Conservation (phyloP, 2,797 vertebrate species). For the Clarias fuscus region DNA sequence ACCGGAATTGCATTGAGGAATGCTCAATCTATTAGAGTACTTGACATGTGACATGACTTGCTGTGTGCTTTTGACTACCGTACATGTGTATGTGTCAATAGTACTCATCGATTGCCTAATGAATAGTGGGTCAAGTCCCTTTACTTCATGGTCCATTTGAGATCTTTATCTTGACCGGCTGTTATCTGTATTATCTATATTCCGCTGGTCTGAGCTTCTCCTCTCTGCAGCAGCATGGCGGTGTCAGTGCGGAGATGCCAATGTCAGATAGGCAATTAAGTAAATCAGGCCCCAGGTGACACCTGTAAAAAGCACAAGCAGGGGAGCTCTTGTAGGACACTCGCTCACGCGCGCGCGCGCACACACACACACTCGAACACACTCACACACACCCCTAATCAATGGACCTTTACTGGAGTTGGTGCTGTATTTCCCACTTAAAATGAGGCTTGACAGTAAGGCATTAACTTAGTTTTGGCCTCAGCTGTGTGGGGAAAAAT, state of each 20-base stretch:
- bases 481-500: slow-evolving; percentile 60
- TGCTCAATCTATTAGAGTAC: background rate
- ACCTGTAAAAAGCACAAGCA: slow-evolving; percentile 76
- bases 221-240: slow-evolving; percentile 48
- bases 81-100: slow-evolving; percentile 72
- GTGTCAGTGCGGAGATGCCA: slow-evolving; percentile 62
- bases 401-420: slow-evolving; percentile 57
- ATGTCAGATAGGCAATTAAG: slow-evolving; percentile 83
- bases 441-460: slow-evolving; percentile 56
- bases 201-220: slow-evolving; percentile 9
- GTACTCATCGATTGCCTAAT: slow-evolving; percentile 81
- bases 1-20: background rate
- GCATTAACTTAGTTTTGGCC: slow-evolving; percentile 73
- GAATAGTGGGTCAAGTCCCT: slow-evolving; percentile 80
- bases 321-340: slow-evolving; percentile 64
- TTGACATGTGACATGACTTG: background rate
- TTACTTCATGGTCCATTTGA: slow-evolving; percentile 76
- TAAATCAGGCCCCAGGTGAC: slow-evolving; percentile 73
- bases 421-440: slow-evolving; percentile 44
- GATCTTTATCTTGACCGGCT: slow-evolving; percentile 81
- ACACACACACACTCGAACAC: background rate
- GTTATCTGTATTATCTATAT: slow-evolving; percentile 68
- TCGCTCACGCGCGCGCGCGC: slow-evolving; percentile 19
- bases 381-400: slow-evolving; percentile 32
- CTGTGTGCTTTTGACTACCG: slow-evolving; percentile 69